Evolutionary conservation across 2,797 vertebrate species (phyloP), one percentile per base, ranked within the genome.

Genomic region (Bryconaethiops microstoma): DNA sequence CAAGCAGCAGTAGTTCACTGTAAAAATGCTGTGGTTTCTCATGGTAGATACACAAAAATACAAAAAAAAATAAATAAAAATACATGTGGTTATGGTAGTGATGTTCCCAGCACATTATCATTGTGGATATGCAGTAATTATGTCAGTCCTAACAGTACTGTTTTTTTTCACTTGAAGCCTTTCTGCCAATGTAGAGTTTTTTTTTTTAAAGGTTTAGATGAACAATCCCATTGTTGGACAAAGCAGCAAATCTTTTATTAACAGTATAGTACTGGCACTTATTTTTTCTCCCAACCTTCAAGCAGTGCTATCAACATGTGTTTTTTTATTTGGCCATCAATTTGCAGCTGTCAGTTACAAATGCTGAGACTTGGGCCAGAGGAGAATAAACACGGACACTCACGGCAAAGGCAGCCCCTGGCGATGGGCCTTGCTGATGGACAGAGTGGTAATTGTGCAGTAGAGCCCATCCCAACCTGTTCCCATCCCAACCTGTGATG

Each of bases 381-480:
- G 35, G 62, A 85, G 76, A 79, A 82, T 67, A 68, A 86, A 83
- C 82, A 77, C 1, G 25, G 54, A 40, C 63, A 12, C 73, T 71
- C 65, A 40, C 14, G 25, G 74, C 55, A 13, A 40, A 65, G 35
- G 73, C 68, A 81, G 78, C 68, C 35, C n/a, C 10, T 13, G 50
- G 40, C 70, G 39, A 76, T 59, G 72, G 77, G 71, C 62, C 16
- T 54, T 16, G 48, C 76, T 86, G 85, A 87, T 82, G 82, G 86
- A 87, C 83, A 80, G 81, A 81, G 79, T 64, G 65, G 82, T 87
- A 83, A 83, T 80, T 88, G 80, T 82, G 81, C 76, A 10, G 42
- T 6, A 29, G 40, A 70, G 72, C 63, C 60, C 64, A 67, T 67
- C 67, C 67, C 42, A 55, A 84, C 57, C 68, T 79, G 35, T 79